A percentile compares a stretch with the other conserved stretches of the same genome.
phyloP scores from a whole-genome alignment of 2,113 vertebrate genomes.

The Rhodinocichla rosea region DNA sequence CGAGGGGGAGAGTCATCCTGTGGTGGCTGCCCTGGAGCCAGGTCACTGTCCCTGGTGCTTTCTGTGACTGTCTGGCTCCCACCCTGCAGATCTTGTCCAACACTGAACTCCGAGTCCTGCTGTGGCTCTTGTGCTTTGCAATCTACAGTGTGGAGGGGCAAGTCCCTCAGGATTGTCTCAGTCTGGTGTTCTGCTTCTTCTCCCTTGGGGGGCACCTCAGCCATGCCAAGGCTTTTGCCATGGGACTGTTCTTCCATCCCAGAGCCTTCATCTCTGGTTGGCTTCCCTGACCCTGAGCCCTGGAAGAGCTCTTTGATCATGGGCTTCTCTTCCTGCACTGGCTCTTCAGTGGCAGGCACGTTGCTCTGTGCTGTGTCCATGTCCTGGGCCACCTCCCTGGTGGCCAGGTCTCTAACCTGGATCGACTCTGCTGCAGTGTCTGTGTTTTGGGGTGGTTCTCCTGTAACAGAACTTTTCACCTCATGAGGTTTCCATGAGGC shows the following conservation, averaged over 20 bases:
- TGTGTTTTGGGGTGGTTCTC: not conserved
- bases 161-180: not conserved
- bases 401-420: not conserved
- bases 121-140: slow-evolving; percentile 3
- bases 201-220: not conserved
- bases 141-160: not conserved
- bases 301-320: not conserved
- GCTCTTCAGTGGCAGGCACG: not conserved
- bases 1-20: not conserved
- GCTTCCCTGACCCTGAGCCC: not conserved
- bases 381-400: not conserved
- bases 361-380: not conserved
- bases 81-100: not conserved
- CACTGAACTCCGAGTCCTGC: not conserved
- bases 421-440: not conserved
- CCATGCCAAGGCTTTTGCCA: not conserved
- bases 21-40: accelerated
- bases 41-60: not conserved
- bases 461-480: not conserved
- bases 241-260: not conserved
- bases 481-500: not conserved
- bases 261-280: not conserved
- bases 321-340: not conserved
- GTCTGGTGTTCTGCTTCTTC: not conserved
- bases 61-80: not conserved